Conservation (phyloP, 2,113 vertebrate genomes). For the Astatotilapia flaviijosephi region DNA sequence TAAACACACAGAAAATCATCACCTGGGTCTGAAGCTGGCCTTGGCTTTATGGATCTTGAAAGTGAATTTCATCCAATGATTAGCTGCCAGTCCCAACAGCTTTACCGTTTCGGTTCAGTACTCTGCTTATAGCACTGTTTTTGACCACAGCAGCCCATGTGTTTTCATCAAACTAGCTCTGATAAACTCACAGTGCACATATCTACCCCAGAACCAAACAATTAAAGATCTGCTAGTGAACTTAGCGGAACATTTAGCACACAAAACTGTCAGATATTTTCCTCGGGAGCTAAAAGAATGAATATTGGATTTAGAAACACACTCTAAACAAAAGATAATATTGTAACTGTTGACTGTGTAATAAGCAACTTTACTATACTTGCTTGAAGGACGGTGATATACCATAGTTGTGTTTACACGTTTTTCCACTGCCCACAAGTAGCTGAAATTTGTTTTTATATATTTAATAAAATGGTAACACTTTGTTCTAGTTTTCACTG, state of each 20-base stretch:
- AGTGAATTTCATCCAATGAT: background rate
- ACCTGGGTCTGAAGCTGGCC: background rate
- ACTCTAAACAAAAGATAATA: background rate
- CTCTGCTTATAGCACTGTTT: background rate
- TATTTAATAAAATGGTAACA: background rate
- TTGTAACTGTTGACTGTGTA: background rate
- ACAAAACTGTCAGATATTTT: background rate
- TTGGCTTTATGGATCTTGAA: background rate
- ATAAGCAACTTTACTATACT: background rate
- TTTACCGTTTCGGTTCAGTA: background rate
- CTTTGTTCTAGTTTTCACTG: background rate
- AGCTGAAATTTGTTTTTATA: background rate
- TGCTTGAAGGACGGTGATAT: background rate
- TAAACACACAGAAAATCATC: background rate
- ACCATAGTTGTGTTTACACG: background rate
- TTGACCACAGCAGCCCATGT: background rate
- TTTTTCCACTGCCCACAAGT: background rate
- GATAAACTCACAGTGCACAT: background rate
- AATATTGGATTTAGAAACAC: background rate
- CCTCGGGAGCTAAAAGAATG: background rate
- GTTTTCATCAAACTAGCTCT: background rate
- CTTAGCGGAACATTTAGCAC: background rate
- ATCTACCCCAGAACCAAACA: background rate
- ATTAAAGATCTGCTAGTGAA: background rate
- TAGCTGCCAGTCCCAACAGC: background rate